phyloP scores from a whole-genome alignment of 2,888 invertebrate species.

The Molanna angustata region DNA sequence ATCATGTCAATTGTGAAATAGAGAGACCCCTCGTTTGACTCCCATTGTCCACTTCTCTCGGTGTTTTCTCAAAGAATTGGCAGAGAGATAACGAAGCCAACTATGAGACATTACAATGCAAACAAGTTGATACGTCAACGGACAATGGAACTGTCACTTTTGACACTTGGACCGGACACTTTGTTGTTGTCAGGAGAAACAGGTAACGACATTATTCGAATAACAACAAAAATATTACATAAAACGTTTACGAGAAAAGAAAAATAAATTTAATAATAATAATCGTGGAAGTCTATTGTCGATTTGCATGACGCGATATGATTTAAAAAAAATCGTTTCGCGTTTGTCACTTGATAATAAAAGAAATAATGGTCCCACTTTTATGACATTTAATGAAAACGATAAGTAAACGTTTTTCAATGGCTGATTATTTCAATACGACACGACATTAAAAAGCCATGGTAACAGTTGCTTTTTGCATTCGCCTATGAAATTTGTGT shows the following conservation, averaged over 20 bases:
- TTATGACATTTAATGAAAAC: neutral
- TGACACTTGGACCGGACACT: conserved; percentile 21
- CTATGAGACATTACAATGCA: conserved; percentile 9
- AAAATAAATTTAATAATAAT: too few species aligned
- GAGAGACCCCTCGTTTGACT: conserved; percentile 28
- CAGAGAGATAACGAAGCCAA: too few species aligned
- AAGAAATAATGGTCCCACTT: neutral
- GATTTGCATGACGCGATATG: too few species aligned
- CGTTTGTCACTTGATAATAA: neutral
- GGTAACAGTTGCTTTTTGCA: too few species aligned
- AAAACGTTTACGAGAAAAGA: too few species aligned
- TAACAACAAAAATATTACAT: too few species aligned
- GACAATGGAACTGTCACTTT: conserved; percentile 21
- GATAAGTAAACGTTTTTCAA: neutral
- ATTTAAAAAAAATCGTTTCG: too few species aligned
- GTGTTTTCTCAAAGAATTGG: too few species aligned
- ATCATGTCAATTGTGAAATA: conserved; percentile 9
- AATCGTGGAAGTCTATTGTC: too few species aligned
- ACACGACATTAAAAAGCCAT: too few species aligned
- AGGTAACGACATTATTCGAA: conserved; percentile 26
- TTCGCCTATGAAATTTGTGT: too few species aligned
- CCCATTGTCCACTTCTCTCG: conserved; percentile 23
- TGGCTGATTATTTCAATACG: neutral
- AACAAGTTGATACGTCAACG: conserved; percentile 26
- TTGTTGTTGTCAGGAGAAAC: conserved; percentile 23